Base-by-base conservation (phyloP, 2,113 vertebrate genomes). In the Nibea albiflora region DNA sequence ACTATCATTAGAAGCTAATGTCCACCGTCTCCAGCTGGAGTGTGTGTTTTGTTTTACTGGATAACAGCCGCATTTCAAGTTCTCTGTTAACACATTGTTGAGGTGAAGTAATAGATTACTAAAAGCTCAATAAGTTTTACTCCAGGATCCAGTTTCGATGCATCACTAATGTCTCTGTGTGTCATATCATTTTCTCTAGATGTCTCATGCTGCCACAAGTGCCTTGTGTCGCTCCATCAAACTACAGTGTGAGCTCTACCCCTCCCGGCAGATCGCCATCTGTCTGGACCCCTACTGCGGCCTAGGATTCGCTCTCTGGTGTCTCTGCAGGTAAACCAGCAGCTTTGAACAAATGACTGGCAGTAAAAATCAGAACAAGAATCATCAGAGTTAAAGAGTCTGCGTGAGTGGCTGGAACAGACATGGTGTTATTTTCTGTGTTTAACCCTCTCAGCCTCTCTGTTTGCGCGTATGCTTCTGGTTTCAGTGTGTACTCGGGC, bases 161-260 rank as follows among this genome's bases (percentile, higher is more conserved):
- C n/a, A 24, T 60, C 15, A 44, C 24, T 63, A 3, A 0, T 63
- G 11, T 35, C 46, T 67, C 53, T 22, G 1, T 56, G 14, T 53
- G 79, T 65, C 15, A 15, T 80, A 44, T 81, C 31, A 0, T 78
- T 11, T 79, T 50, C 66, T 78, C 3, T 63, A 99, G 98, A 99
- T 99, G 98, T 99, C 98, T 0, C 98, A 99, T 0, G 93, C 97
- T 24, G 98, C 97, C 90, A 97, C 97, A 65, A 98, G 97, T 93
- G 97, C 98, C 95, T 96, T 99, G 93, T 99, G 98, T 92, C 98
- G 97, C 80, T 98, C 98, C 17, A 96, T 99, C 54, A 99, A 99
- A 89, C 95, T 99, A 24, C 98, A 99, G 92, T 99, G 98, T 88
- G 98, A 99, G 92, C 95, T 99, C 64, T 99, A 99, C 90, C 98